Percentiles rank a stretch among this genome's conserved stretches.
phyloP scores from a whole-genome alignment of 2,797 vertebrate species.

The Columba guinea region DNA sequence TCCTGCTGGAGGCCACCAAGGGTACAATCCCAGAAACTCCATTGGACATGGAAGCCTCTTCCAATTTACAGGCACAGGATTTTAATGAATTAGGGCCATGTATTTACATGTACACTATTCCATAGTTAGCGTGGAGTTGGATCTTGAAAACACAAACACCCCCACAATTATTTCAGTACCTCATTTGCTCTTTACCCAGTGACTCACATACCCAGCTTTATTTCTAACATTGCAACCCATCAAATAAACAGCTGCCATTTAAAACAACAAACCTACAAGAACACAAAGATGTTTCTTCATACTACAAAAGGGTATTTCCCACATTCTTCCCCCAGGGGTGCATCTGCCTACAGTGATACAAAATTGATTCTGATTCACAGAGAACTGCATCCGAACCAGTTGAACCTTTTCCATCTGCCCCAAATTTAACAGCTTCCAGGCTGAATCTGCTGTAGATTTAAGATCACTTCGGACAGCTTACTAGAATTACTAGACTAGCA shows the following conservation, averaged over 20 bases:
- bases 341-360: not conserved
- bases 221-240: not conserved
- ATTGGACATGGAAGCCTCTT: not conserved
- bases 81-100: not conserved
- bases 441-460: not conserved
- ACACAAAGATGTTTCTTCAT: not conserved
- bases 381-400: not conserved
- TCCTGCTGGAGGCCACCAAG: not conserved
- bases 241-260: not conserved
- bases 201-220: fast-evolving
- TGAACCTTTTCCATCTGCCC: not conserved
- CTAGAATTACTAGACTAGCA: not conserved
- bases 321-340: not conserved
- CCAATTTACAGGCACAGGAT: not conserved
- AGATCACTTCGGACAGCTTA: not conserved
- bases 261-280: not conserved
- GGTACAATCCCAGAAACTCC: not conserved
- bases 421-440: not conserved
- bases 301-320: not conserved
- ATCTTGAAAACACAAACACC: not conserved
- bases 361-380: not conserved
- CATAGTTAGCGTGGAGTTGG: not conserved
- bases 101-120: not conserved
- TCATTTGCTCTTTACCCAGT: not conserved
- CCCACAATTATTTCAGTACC: not conserved